Conservation (phyloP, 1,140 invertebrate species). For the Drosophila guanche region DNA sequence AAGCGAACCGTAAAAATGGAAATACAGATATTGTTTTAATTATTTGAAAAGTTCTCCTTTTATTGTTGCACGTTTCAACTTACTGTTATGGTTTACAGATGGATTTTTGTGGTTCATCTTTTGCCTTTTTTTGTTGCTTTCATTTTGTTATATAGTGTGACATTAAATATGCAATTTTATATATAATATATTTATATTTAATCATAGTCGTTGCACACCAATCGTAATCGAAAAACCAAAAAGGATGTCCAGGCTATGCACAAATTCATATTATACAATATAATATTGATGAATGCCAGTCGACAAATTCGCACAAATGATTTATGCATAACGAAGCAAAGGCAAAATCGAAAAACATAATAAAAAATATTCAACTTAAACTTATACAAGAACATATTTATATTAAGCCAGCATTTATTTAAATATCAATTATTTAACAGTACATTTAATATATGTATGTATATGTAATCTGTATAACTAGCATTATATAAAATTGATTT, state of each 20-base stretch:
- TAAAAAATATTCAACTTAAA: slow-evolving; percentile 31
- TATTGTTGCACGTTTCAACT: slow-evolving; percentile 78
- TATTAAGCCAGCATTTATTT: slow-evolving; percentile 50
- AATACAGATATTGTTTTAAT: slow-evolving; percentile 35
- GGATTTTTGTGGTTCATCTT: slow-evolving; percentile 17
- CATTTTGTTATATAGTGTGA: slow-evolving; percentile 35
- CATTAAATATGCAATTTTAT: slow-evolving; percentile 48
- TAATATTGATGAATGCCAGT: slow-evolving; percentile 47
- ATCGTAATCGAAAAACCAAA: slow-evolving; percentile 31
- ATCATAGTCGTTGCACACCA: slow-evolving; percentile 43
- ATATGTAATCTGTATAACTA: slow-evolving; percentile 8
- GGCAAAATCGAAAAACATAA: background rate
- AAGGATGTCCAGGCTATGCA: background rate
- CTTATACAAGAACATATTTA: slow-evolving; percentile 39
- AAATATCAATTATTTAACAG: slow-evolving; percentile 61
- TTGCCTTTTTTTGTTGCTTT: slow-evolving; percentile 37
- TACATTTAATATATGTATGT: slow-evolving; percentile 57
- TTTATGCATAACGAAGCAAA: slow-evolving; percentile 30
- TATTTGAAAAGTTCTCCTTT: slow-evolving; percentile 72
- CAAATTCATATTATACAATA: slow-evolving; percentile 31
- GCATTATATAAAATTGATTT: slow-evolving; percentile 27
- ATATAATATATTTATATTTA: slow-evolving; percentile 9
- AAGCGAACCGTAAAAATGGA: background rate
- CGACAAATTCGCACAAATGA: slow-evolving; percentile 49
- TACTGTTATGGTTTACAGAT: slow-evolving; percentile 58